phyloP scores from a whole-genome alignment of 2,113 vertebrate species.

The Orthonyx spaldingii region DNA sequence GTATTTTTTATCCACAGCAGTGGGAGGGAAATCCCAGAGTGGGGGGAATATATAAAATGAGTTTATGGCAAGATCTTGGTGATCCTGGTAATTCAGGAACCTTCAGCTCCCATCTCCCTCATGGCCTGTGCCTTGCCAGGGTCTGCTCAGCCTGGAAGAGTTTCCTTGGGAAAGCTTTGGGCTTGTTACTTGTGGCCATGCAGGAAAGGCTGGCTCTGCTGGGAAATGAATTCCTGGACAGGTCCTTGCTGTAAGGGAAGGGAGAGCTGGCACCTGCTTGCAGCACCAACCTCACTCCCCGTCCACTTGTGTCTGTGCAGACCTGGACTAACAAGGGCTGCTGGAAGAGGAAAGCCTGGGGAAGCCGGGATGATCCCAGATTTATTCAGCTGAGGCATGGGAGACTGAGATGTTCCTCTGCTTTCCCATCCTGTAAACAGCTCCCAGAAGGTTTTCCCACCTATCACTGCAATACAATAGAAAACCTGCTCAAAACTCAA shows the following conservation, averaged over 20 bases:
- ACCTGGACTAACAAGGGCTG: not conserved
- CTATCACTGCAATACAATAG: fast-evolving
- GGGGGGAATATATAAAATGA: fast-evolving
- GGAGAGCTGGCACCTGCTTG: not conserved
- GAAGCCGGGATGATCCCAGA: not conserved
- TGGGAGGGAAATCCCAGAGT: not conserved
- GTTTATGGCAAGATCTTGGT: not conserved
- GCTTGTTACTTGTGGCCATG: fast-evolving
- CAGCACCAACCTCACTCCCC: not conserved
- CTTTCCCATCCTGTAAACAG: fast-evolving
- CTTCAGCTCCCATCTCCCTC: not conserved
- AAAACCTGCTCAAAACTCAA: not conserved
- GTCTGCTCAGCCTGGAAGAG: not conserved
- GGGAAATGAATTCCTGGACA: not conserved
- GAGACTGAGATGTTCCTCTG: not conserved
- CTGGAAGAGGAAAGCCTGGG: not conserved
- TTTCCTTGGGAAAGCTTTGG: not conserved
- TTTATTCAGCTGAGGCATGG: not conserved
- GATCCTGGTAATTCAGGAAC: not conserved
- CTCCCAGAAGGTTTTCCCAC: not conserved
- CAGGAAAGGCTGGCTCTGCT: not conserved
- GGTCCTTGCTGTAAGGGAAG: not conserved
- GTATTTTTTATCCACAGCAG: not conserved
- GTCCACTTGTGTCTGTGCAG: not conserved
- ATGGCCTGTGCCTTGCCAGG: not conserved